Evolutionary conservation across 2,888 invertebrate species (phyloP).

Genomic region (Latrodectus elegans): DNA sequence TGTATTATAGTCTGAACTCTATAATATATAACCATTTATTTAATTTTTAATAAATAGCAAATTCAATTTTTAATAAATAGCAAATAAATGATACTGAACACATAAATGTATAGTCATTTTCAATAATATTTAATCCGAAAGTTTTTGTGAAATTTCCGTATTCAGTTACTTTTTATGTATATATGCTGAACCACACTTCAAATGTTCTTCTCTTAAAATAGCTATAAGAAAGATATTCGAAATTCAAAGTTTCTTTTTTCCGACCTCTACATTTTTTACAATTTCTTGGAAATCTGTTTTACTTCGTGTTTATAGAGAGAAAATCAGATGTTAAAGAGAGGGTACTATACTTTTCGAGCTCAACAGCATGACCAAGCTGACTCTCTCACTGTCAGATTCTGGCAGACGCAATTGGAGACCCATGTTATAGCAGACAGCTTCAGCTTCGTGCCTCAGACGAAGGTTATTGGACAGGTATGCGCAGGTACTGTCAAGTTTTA

Average conservation of each 20-base stretch:
- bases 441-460: slow-evolving; percentile 18
- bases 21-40: too few species aligned
- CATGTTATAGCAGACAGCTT: slow-evolving; percentile 43
- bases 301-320: not conserved
- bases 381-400: slow-evolving; percentile 4
- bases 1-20: too few species aligned
- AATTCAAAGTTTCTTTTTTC: not conserved
- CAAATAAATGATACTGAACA: too few species aligned
- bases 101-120: too few species aligned
- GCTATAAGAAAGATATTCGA: too few species aligned
- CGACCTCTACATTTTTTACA: not conserved
- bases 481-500: slow-evolving; percentile 35
- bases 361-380: slow-evolving; percentile 12
- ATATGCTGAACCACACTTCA: too few species aligned
- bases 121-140: too few species aligned
- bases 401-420: slow-evolving; percentile 34
- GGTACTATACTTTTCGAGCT: slow-evolving; percentile 25
- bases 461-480: slow-evolving; percentile 46
- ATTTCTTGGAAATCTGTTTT: not conserved
- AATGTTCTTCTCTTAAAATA: too few species aligned
- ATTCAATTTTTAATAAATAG: too few species aligned
- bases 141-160: too few species aligned
- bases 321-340: not conserved
- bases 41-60: too few species aligned
- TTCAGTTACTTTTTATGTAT: too few species aligned